phyloP scores from a whole-genome alignment of 2,888 invertebrate species.

The Dyspetes luteomarginatus region DNA sequence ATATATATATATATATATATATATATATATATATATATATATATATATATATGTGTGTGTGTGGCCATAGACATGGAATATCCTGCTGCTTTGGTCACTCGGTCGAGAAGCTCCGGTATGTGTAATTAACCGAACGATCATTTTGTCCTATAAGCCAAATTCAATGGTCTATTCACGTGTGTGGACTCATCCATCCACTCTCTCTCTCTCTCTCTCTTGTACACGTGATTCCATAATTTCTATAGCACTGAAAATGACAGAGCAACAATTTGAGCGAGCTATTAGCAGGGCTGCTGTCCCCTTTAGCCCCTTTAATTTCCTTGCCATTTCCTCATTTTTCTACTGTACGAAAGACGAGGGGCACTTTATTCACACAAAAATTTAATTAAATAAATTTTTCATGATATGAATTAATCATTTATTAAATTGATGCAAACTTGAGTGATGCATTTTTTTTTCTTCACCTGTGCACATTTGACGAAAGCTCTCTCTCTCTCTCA shows the following conservation, averaged over 20 bases:
- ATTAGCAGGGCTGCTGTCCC: no score
- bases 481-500: neutral
- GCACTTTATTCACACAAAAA: no score
- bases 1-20: neutral
- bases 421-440: no score
- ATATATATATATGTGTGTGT: neutral
- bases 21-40: neutral
- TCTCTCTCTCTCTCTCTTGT: neutral
- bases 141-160: neutral
- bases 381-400: no score
- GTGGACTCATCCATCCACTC: slow-evolving; percentile 8
- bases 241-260: no score
- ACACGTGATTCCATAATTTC: no score
- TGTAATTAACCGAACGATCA: slow-evolving; percentile 54
- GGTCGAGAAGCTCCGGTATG: slow-evolving; percentile 41
- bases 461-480: neutral
- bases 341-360: no score
- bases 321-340: no score
- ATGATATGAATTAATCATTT: no score
- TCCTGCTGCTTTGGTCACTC: slow-evolving; percentile 29
- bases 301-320: no score
- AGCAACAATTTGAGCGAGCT: no score
- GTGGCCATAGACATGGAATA: no score
- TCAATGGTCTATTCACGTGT: slow-evolving; percentile 44
- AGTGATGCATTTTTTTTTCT: neutral